These are phyloP conservation scores for Leucophora obtusa DNA, from an alignment of 2,888 invertebrate genomes.

Conservation along the genomic window DNA sequence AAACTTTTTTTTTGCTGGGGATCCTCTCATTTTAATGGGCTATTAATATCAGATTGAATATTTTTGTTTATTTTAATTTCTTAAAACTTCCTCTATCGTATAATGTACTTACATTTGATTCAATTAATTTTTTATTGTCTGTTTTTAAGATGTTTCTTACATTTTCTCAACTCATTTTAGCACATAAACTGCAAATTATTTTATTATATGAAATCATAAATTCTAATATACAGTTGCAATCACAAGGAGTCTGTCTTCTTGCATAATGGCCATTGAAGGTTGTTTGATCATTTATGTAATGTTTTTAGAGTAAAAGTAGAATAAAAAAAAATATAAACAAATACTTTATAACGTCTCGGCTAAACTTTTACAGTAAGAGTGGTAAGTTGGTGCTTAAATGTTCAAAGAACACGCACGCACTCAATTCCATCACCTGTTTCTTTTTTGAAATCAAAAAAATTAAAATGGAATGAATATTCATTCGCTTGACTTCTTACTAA, in stretches of 20 bases:
- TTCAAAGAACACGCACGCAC: conserved; percentile 50
- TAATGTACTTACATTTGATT: background rate
- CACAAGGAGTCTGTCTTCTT: conserved; percentile 16
- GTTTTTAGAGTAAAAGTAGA: conserved; percentile 1
- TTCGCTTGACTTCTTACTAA: background rate
- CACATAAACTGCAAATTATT: conserved; percentile 34
- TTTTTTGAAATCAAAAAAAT: conserved; percentile 10
- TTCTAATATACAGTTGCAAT: conserved; percentile 45
- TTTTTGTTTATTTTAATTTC: background rate
- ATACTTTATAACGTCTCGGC: background rate
- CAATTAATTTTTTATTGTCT: background rate
- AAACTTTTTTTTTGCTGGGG: no score
- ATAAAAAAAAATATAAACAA: conserved; percentile 1
- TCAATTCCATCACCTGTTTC: conserved; percentile 49
- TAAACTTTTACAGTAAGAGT: conserved; percentile 51
- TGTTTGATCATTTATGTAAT: conserved; percentile 23
- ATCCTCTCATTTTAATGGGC: no score
- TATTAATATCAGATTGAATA: no score
- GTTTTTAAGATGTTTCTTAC: background rate
- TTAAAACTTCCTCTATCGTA: background rate
- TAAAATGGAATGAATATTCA: conserved; percentile 24
- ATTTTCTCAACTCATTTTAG: background rate
- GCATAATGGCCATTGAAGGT: conserved; percentile 25
- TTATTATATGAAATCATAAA: conserved; percentile 39
- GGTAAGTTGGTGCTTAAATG: conserved; percentile 37